Conservation (phyloP, 2,888 invertebrate genomes). For the Lycia hirtaria region DNA sequence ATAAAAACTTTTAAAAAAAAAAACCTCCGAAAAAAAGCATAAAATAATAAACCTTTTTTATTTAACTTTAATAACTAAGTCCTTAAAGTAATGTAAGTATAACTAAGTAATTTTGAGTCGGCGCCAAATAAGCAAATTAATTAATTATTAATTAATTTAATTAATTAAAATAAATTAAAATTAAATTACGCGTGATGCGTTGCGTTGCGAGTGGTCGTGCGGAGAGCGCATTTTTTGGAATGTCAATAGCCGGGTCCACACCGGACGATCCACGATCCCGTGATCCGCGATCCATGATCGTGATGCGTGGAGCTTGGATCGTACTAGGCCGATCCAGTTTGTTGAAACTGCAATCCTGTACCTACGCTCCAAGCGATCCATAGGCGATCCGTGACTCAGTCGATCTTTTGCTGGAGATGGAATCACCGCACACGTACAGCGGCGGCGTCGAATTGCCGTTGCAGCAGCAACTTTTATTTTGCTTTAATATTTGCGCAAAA, state of each 20-base stretch:
- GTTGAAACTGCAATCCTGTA: slow-evolving; percentile 1
- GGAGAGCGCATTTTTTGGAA: no score
- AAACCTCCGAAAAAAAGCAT: no score
- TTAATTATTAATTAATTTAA: no score
- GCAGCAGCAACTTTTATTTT: slow-evolving; percentile 37
- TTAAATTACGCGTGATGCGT: no score
- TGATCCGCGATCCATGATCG: slow-evolving; percentile 43
- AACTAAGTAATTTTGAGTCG: no score
- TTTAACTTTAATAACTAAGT: no score
- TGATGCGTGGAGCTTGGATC: slow-evolving; percentile 40
- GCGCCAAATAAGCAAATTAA: no score
- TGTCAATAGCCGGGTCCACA: slow-evolving; percentile 21
- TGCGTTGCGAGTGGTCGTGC: no score
- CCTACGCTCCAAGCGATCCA: slow-evolving; percentile 30
- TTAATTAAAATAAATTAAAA: no score
- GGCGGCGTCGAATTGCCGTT: slow-evolving; percentile 33
- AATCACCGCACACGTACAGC: slow-evolving; percentile 34
- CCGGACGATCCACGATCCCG: slow-evolving; percentile 36
- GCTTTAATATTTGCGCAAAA: slow-evolving; percentile 33
- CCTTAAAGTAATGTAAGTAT: no score
- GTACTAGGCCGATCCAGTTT: slow-evolving; percentile 32
- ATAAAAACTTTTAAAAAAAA: no score
- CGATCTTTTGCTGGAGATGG: slow-evolving; percentile 32
- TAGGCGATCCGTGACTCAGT: slow-evolving; percentile 27
- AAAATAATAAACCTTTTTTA: no score